These are phyloP conservation scores for Hermaeophaga mercurialis DNA, from an alignment of 2,888 invertebrate genomes.

Conservation along the genomic window DNA sequence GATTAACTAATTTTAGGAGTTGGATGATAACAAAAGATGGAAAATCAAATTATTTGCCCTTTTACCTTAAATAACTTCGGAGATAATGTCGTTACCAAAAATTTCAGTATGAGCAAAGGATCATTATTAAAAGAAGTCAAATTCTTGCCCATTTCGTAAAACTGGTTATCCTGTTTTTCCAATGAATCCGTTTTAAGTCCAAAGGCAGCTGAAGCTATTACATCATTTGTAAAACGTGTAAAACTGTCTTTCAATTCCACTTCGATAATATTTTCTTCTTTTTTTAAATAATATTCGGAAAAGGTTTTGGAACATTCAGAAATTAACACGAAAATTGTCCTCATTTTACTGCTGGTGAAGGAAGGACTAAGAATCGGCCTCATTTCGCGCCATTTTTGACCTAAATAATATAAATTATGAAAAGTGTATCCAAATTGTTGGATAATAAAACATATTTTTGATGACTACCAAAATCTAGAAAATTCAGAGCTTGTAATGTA, in stretches of 20 bases:
- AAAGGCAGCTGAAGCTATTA: conserved; percentile 58
- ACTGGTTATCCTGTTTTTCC: conserved; percentile 60
- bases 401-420: no score
- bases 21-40: conserved; percentile 7
- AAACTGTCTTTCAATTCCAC: conserved; percentile 58
- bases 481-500: no score
- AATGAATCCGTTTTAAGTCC: conserved; percentile 59
- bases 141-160: conserved; percentile 61
- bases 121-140: conserved; percentile 52
- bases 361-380: conserved; percentile 55
- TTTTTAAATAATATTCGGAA: conserved; percentile 18
- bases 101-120: conserved; percentile 15
- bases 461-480: no score
- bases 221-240: conserved; percentile 56
- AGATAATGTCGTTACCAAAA: conserved; percentile 12
- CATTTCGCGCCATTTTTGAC: conserved; percentile 53
- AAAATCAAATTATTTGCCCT: no score
- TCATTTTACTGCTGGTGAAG: conserved; percentile 52
- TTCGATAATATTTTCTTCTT: conserved; percentile 40
- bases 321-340: conserved; percentile 39
- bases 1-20: no score
- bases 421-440: no score
- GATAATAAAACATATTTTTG: no score
- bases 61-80: conserved; percentile 26
- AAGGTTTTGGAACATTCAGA: conserved; percentile 20